Conservation (phyloP, 2,888 invertebrate genomes). For the Empis livida region DNA sequence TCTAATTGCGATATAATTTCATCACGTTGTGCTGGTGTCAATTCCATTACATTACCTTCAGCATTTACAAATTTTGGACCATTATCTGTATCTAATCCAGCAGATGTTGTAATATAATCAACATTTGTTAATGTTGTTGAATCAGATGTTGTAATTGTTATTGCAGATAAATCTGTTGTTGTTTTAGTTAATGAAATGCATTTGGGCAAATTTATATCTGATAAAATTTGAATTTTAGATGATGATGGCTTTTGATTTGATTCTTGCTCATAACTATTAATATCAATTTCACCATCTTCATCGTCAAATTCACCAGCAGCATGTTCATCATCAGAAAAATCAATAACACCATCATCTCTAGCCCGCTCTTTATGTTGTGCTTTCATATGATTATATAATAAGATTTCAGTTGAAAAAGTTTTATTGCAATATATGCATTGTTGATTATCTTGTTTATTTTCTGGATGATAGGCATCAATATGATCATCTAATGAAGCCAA, state of each 20-base stretch:
- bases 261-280: conserved; percentile 17
- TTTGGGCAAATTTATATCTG: conserved; percentile 32
- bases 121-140: conserved; percentile 37
- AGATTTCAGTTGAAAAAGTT: conserved; percentile 52
- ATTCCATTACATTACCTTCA: conserved; percentile 35
- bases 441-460: conserved; percentile 33
- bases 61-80: conserved; percentile 39
- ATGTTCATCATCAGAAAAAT: conserved; percentile 39
- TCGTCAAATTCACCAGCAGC: conserved; percentile 15
- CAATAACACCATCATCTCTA: conserved; percentile 50
- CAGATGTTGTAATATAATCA: neutral
- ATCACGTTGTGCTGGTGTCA: conserved; percentile 33
- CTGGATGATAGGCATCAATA: conserved; percentile 40
- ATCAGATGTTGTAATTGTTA: conserved; percentile 35
- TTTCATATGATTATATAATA: conserved; percentile 59
- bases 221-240: conserved; percentile 41
- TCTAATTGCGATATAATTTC: conserved; percentile 34
- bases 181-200: conserved; percentile 18
- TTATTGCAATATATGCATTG: conserved; percentile 65
- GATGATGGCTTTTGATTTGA: neutral
- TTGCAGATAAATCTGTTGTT: conserved; percentile 7
- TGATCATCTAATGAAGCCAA: conserved; percentile 58
- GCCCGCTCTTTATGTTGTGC: conserved; percentile 51
- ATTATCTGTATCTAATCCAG: conserved; percentile 6
- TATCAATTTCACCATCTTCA: conserved; percentile 14